phyloP scores from a whole-genome alignment of 2,888 invertebrate genomes.

The Bruchidius siliquastri region DNA sequence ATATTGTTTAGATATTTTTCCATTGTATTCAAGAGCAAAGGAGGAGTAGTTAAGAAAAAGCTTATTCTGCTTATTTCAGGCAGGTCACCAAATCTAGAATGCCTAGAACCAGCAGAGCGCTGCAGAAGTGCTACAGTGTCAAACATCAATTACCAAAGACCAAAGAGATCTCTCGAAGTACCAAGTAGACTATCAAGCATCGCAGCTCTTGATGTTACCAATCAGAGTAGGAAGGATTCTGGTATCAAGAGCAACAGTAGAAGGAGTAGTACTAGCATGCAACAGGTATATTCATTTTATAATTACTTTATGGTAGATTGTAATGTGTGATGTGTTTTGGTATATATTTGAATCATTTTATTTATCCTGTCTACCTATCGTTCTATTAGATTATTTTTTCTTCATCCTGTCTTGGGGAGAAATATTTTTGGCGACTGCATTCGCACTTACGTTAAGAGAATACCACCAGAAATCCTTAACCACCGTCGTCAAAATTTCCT shows the following conservation, averaged over 20 bases:
- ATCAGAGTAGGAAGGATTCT: slow-evolving; percentile 82
- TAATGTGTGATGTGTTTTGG: neutral
- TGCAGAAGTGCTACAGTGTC: slow-evolving; percentile 42
- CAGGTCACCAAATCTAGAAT: neutral
- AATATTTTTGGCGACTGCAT: too few relatives aligned
- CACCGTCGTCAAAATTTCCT: too few relatives aligned
- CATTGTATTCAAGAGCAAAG: too few relatives aligned
- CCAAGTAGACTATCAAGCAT: slow-evolving; percentile 39
- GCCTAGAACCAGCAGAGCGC: slow-evolving; percentile 34
- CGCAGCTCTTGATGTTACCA: slow-evolving; percentile 58
- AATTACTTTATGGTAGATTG: neutral
- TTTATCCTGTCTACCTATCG: too few relatives aligned
- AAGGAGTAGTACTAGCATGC: slow-evolving; percentile 67
- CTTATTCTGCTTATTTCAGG: neutral
- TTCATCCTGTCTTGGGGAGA: too few relatives aligned
- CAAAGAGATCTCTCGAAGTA: slow-evolving; percentile 47
- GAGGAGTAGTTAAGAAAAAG: too few relatives aligned
- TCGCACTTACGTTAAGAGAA: too few relatives aligned
- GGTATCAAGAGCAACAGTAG: slow-evolving; percentile 82
- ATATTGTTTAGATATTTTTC: too few relatives aligned
- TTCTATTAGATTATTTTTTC: too few relatives aligned
- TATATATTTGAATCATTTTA: too few relatives aligned
- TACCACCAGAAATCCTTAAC: too few relatives aligned
- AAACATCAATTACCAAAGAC: slow-evolving; percentile 44
- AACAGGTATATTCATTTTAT: slow-evolving; percentile 57